Evolutionary conservation across 2,113 vertebrate genomes (phyloP).

Genomic region (Hippolais icterina): DNA sequence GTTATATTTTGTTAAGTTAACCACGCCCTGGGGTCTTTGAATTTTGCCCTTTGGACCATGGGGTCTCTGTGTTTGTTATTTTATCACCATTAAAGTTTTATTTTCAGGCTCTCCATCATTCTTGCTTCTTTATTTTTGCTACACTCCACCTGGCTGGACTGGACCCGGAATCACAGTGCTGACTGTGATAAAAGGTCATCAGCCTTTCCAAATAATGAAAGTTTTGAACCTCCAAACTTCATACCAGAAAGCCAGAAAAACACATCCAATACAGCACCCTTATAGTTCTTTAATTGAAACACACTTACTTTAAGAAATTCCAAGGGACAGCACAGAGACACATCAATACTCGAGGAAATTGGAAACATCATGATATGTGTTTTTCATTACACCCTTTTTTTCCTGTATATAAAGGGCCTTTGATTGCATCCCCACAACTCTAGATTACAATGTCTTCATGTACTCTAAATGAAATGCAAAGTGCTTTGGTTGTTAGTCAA

Average conservation of each 20-base stretch:
- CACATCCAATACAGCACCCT: neutral
- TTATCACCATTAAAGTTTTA: too few relatives aligned
- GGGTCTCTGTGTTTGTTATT: too few relatives aligned
- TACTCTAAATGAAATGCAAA: neutral
- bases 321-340: neutral
- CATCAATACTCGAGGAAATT: neutral
- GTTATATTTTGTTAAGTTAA: too few relatives aligned
- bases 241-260: neutral
- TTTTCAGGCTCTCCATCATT: too few relatives aligned
- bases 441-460: neutral
- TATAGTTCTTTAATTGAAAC: neutral
- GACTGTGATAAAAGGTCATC: neutral
- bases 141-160: too few relatives aligned
- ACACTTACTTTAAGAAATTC: neutral
- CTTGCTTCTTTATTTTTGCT: too few relatives aligned
- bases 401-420: neutral
- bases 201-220: neutral
- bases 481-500: neutral
- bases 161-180: too few relatives aligned
- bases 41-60: too few relatives aligned
- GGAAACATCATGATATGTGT: rapidly evolving
- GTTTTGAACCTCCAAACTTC: neutral
- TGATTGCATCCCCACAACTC: neutral
- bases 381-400: neutral
- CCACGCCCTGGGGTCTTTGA: too few relatives aligned